Evolutionary conservation across 2,888 invertebrate genomes (phyloP).

Genomic region (Gerris lacustris): DNA sequence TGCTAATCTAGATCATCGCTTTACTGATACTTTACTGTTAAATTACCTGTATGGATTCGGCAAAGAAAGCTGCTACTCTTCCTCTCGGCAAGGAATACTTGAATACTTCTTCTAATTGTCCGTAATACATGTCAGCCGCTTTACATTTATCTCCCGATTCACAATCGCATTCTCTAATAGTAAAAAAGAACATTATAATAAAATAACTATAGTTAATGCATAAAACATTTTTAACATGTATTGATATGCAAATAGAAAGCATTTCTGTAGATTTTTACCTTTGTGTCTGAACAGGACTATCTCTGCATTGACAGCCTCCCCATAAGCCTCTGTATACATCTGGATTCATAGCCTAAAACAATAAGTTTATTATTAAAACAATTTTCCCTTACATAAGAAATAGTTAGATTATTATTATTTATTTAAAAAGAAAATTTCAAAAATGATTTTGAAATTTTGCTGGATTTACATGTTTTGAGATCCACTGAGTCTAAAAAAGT

Average conservation of each 20-base stretch:
- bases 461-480: too few relatives aligned
- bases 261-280: background rate
- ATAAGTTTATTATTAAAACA: background rate
- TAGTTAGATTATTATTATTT: background rate
- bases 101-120: constrained; percentile 68
- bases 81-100: constrained; percentile 64
- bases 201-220: too few relatives aligned
- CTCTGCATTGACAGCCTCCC: constrained; percentile 79
- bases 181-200: too few relatives aligned
- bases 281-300: constrained; percentile 65
- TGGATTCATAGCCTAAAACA: constrained; percentile 66
- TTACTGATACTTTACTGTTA: too few relatives aligned
- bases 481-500: too few relatives aligned
- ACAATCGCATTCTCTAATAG: constrained; percentile 52
- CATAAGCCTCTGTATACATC: constrained; percentile 84
- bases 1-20: too few relatives aligned
- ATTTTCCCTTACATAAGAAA: background rate
- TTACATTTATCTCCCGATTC: constrained; percentile 44
- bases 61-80: constrained; percentile 76
- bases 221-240: too few relatives aligned
- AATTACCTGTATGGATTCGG: constrained; percentile 77
- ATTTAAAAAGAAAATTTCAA: constrained; percentile 15
- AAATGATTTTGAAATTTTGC: background rate
- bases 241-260: too few relatives aligned
- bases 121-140: constrained; percentile 66